Evolutionary conservation across 2,888 invertebrate species (phyloP).

Genomic region (Scrobipalpa atriplicella): DNA sequence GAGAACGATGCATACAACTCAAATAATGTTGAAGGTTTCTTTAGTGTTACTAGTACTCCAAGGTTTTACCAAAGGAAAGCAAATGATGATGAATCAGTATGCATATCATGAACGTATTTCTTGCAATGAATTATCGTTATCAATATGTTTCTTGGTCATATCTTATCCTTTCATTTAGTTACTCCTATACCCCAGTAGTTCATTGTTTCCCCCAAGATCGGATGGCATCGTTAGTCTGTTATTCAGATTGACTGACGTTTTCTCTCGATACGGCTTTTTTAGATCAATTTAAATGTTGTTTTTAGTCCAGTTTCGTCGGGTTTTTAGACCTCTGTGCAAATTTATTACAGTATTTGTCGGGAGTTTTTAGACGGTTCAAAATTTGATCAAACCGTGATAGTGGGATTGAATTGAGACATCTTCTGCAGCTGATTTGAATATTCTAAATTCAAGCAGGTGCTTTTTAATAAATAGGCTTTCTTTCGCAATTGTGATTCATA

Average conservation of each 20-base stretch:
- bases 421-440: background rate
- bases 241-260: slow-evolving; percentile 69
- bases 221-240: slow-evolving; percentile 68
- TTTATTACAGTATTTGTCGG: slow-evolving; percentile 71
- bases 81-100: no score
- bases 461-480: background rate
- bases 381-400: slow-evolving; percentile 23
- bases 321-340: slow-evolving; percentile 64
- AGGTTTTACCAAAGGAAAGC: no score
- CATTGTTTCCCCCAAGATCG: background rate
- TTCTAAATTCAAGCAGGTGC: background rate
- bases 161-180: background rate
- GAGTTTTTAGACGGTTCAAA: slow-evolving; percentile 13
- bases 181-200: background rate
- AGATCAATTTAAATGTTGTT: slow-evolving; percentile 57
- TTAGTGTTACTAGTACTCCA: no score
- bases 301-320: slow-evolving; percentile 66
- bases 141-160: no score
- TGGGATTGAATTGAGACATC: slow-evolving; percentile 15
- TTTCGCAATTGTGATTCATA: no score
- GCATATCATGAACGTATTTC: no score
- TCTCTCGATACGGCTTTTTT: slow-evolving; percentile 50
- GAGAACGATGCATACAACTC: no score
- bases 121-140: no score
- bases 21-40: no score